Percentiles rank a stretch among this genome's conserved stretches.
phyloP scores from a whole-genome alignment of 2,113 vertebrate genomes.

The Xiphorhynchus elegans region DNA sequence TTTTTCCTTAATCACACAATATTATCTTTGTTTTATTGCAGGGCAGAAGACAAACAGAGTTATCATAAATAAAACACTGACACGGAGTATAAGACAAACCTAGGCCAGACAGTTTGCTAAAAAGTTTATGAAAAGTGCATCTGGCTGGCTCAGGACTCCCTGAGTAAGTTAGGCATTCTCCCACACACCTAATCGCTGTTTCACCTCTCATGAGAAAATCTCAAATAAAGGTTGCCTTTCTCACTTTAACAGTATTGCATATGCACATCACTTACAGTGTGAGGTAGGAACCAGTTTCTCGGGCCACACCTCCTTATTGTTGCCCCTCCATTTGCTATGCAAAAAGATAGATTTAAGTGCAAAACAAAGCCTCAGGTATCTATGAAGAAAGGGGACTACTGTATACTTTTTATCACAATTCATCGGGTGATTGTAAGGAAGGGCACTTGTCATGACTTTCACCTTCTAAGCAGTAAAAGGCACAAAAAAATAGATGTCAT shows the following conservation, averaged over 20 bases:
- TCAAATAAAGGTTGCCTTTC: constrained; percentile 47
- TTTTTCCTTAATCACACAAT: background rate
- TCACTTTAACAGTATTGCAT: background rate
- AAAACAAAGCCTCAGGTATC: background rate
- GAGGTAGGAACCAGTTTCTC: constrained; percentile 55
- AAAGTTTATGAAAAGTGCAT: constrained; percentile 43
- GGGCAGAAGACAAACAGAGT: constrained; percentile 35
- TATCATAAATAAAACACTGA: constrained; percentile 69
- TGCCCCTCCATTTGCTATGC: background rate
- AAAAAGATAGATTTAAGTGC: background rate
- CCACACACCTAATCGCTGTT: background rate
- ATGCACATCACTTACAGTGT: background rate
- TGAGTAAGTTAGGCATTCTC: constrained; percentile 56
- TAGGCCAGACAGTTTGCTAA: constrained; percentile 55
- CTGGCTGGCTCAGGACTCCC: constrained; percentile 65
- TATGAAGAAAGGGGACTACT: background rate
- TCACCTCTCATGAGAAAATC: background rate
- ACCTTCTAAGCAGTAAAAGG: background rate
- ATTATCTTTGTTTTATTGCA: background rate
- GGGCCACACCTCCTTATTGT: background rate
- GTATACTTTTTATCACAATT: background rate
- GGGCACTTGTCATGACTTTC: background rate
- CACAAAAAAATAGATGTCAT: background rate
- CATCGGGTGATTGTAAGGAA: background rate
- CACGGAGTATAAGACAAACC: constrained; percentile 31